phyloP scores from a whole-genome alignment of 2,113 vertebrate species.

The Lonchura striata region DNA sequence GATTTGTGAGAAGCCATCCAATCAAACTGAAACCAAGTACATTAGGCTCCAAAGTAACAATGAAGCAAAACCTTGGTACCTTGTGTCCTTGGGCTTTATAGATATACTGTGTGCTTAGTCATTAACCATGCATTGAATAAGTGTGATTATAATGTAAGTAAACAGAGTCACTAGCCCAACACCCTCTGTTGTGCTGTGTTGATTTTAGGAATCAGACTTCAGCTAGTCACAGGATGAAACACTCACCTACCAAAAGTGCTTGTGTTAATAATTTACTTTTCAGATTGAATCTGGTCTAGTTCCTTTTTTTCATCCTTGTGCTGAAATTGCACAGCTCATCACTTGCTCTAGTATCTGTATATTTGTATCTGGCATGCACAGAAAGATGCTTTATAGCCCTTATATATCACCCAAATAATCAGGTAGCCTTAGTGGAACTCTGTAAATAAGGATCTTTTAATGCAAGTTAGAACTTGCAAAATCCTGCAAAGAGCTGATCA shows the following conservation, averaged over 20 bases:
- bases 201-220: slow-evolving; percentile 54
- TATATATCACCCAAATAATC: neutral
- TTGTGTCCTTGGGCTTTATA: neutral
- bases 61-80: neutral
- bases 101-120: slow-evolving; percentile 32
- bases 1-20: neutral
- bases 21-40: neutral
- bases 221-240: slow-evolving; percentile 24
- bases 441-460: neutral
- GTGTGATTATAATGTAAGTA: slow-evolving; percentile 47
- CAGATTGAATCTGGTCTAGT: neutral
- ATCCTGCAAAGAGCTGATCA: neutral
- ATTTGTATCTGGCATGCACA: neutral
- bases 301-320: neutral
- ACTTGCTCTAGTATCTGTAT: neutral
- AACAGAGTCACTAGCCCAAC: slow-evolving; percentile 46
- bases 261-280: slow-evolving; percentile 73
- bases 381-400: neutral
- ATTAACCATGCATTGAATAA: slow-evolving; percentile 60
- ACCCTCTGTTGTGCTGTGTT: slow-evolving; percentile 46
- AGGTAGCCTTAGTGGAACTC: neutral
- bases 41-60: neutral
- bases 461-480: neutral
- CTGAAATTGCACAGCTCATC: neutral
- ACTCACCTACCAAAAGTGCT: slow-evolving; percentile 33